Conservation (phyloP, 2,888 invertebrate genomes). For the Ptilodon capucinus region DNA sequence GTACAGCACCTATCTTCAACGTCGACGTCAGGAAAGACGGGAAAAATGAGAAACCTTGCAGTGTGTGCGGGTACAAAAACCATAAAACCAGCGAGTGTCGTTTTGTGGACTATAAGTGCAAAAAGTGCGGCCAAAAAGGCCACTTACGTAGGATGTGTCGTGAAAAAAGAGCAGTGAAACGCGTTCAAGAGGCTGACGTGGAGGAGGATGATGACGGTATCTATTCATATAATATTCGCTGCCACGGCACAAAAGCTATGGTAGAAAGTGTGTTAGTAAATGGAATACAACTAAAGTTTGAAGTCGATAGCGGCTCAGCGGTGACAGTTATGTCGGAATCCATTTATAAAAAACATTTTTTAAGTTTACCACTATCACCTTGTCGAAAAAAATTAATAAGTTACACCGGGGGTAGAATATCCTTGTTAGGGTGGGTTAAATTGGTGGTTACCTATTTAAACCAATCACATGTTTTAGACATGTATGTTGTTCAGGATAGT, state of each 20-base stretch:
- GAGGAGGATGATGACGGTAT: constrained; percentile 3
- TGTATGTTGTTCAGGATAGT: constrained; percentile 23
- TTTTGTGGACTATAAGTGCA: constrained; percentile 14
- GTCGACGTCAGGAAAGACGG: too few species aligned
- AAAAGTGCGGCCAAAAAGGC: not conserved
- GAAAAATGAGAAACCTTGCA: too few species aligned
- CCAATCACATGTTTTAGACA: constrained; percentile 6
- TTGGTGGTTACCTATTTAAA: constrained; percentile 10
- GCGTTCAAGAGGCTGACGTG: not conserved
- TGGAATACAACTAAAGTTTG: not conserved
- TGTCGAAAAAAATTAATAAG: constrained; percentile 11
- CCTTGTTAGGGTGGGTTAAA: constrained; percentile 11
- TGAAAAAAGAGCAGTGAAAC: not conserved
- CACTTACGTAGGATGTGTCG: not conserved
- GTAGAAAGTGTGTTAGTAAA: not conserved
- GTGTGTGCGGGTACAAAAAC: constrained; percentile 27
- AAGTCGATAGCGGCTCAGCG: constrained; percentile 9
- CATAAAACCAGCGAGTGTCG: constrained; percentile 25
- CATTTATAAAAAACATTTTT: constrained; percentile 15
- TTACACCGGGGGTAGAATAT: constrained; percentile 17
- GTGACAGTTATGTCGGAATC: constrained; percentile 19
- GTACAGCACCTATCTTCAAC: too few species aligned
- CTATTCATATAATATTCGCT: constrained; percentile 1
- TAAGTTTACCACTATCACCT: constrained; percentile 12
- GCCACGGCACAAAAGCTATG: constrained; percentile 5